Percentiles rank a stretch among this genome's conserved stretches.
Conservation (phyloP, 2,113 vertebrate species). For the Cricetomys ansorgei region DNA sequence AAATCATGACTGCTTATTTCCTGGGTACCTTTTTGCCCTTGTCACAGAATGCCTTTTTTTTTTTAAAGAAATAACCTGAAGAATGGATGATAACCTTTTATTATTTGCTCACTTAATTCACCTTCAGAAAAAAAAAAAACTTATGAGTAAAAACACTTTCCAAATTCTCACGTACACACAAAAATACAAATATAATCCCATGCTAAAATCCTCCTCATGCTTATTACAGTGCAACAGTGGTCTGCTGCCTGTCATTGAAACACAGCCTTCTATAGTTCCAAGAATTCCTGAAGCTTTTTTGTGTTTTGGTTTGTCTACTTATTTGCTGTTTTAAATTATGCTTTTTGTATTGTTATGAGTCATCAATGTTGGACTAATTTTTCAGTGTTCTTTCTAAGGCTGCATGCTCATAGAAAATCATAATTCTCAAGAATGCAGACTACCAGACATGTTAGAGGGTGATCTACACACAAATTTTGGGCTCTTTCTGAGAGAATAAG, state of each 20-base stretch:
- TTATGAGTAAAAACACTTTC: neutral
- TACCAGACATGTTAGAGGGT: neutral
- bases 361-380: neutral
- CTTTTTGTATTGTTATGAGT: neutral
- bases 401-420: neutral
- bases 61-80: neutral
- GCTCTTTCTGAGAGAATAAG: neutral
- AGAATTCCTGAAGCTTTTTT: neutral
- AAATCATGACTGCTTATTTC: neutral
- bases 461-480: neutral
- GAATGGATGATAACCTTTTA: neutral
- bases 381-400: neutral
- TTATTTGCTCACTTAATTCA: conserved; percentile 8
- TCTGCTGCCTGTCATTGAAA: neutral
- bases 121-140: neutral
- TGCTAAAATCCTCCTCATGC: accelerated
- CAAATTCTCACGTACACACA: neutral
- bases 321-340: neutral
- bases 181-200: neutral
- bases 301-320: neutral
- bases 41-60: neutral
- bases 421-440: neutral
- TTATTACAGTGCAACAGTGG: neutral
- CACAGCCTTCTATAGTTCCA: neutral
- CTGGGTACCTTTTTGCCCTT: neutral